Base-by-base conservation (phyloP, 2,113 vertebrate genomes). In the Taurulus bubalis region DNA sequence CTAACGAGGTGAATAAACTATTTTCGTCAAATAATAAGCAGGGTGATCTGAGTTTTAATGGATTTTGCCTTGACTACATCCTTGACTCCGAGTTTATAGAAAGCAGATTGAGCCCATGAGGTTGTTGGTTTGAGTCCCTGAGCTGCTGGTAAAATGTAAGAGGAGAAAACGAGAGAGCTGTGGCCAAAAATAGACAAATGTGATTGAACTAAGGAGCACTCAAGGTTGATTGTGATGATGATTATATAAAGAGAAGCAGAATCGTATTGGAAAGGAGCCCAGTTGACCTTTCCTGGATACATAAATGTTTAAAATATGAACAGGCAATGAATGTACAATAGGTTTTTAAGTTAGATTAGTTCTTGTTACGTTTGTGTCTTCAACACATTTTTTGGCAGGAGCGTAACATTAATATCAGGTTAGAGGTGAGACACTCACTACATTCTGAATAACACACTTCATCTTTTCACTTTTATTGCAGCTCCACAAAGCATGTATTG, bases 201-300 rank as follows among this genome's bases (percentile, higher is more conserved):
- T 55, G 56, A 62, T 40, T 60, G 71, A 68, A 60, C 24, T 36
- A 32, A 75, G 30, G 36, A 66, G 59, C 70, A 80, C 77, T 87
- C 59, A 6, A n/a, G 15, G 14, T 24, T 76, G 67, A 82, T 86
- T 82, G 51, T 28, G 20, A 67, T 72, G 49, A 67, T 70, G 72
- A 49, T 80, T 75, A 30, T 40, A 51, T n/a, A n/a, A 72, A 36
- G 20, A 47, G 62, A 32, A 64, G 38, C 47, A 26, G n/a, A 8
- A 42, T 77, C 71, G 38, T 75, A 47, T 16, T 62, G 24, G 36
- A 71, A 6, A 34, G 14, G 6, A 62, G 47, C 45, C 55, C 55
- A 28, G 34, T 8, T 40, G 72, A 75, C 58, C 69, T 82, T 77
- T 45, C 3, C 65, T 42, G 26, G 20, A 71, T 4, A 10, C 51